Base-by-base conservation (phyloP, 2,888 invertebrate species). In the Cartodere bifasciata region DNA sequence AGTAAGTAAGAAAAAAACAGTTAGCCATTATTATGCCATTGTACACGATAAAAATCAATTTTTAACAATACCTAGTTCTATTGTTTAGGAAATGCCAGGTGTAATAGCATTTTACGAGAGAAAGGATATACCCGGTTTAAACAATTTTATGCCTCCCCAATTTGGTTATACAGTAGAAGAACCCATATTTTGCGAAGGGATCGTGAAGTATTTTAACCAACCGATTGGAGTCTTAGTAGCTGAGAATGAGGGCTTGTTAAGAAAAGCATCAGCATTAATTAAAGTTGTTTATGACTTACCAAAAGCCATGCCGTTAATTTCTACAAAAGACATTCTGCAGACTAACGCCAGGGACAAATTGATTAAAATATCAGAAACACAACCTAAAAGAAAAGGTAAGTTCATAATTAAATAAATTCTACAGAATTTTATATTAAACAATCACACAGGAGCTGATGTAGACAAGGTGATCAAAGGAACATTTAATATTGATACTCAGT, bases 151-250 rank as follows among this genome's bases (percentile, higher is more conserved):
- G 3, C 56, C 65, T 1, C 44, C 41, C 7, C 11, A 37, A 4
- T 21, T 30, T 10, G 24, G 15, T 2, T 34, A 34, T 10, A 21
- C 38, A 7, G 36, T 46, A 12, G 49, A 56, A 2, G 69, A 70
- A 48, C 64, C 65, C 50, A 49, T 70, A 7, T 62, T 70, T 30
- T 67, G 63, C 30, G 61, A 60, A 37, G 68, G 65, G 10, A 52
- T 56, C 13, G 63, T 81, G 0, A 50, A 59, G 9, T 83, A 70
- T 51, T 70, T 75, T 37, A 75, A 80, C 0, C 87, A 88, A 47
- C 75, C 85, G 0, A 48, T 85, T 3, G 88, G 80, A 0, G 48
- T 87, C 2, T 63, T 88, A 4, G 71, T 77, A 0, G 87, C 86
- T 0, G 66, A 60, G 6, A 67, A 64, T 2, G 67, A 68, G 14